A percentile compares a stretch with the other conserved stretches of the same genome.
Conservation (phyloP, 2,113 vertebrate species). For the Phrynosoma platyrhinos region DNA sequence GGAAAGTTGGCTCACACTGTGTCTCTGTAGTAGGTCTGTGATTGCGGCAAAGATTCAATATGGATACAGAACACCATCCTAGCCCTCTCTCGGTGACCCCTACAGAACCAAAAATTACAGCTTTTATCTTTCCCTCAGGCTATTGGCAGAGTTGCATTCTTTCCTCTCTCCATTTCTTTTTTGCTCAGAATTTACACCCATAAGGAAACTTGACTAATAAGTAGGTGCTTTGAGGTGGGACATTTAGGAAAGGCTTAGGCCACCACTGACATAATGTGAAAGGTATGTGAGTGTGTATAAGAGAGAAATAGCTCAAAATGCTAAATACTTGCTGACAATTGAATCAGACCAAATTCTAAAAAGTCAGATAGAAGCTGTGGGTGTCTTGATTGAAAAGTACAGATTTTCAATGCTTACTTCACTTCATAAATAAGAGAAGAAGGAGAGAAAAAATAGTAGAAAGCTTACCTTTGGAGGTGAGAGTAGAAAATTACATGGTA, state of each 20-base stretch:
- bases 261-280: not conserved
- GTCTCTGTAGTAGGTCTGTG: constrained; percentile 1
- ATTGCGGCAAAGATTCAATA: constrained; percentile 25
- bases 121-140: constrained; percentile 38
- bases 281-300: not conserved
- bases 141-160: not conserved
- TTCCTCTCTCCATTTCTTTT: not conserved
- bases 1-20: constrained; percentile 17
- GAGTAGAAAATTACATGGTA: constrained; percentile 4
- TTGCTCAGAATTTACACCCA: not conserved
- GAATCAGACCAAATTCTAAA: not conserved
- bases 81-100: constrained; percentile 36
- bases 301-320: constrained; percentile 3
- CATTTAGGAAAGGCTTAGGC: not conserved
- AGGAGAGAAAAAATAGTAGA: not conserved
- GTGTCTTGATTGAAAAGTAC: constrained; percentile 12
- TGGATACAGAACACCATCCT: constrained; percentile 9
- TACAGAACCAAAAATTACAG: constrained; percentile 39
- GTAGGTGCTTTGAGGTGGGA: not conserved
- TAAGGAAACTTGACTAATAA: not conserved
- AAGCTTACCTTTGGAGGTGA: not conserved
- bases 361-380: constrained; percentile 23
- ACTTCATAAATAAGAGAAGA: constrained; percentile 23
- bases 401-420: constrained; percentile 43
- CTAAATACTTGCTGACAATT: constrained; percentile 31